Evolutionary conservation across 2,113 vertebrate genomes (phyloP), one percentile per base, ranked within the genome.

Genomic region (Triplophysa siluroides): DNA sequence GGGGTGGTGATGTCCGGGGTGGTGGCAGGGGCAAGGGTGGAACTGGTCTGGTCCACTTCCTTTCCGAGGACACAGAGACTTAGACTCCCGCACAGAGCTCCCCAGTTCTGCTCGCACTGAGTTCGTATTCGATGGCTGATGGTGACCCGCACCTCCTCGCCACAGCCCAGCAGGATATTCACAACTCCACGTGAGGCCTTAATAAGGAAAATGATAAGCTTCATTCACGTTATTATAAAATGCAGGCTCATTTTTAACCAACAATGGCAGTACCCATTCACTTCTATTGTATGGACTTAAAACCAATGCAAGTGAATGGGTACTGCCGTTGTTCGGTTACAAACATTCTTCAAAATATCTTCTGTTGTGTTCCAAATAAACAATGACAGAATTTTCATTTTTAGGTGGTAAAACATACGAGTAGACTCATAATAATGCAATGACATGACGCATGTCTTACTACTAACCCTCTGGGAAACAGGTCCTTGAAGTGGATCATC

Each of bases 401-500:
- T 29, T 29, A 29, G 29, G 29, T 4, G 29, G 45, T 50, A 14
- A 13, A 50, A 50, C 45, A 50, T 14, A 13, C 16, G 47, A 50
- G 13, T 50, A 50, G 47, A 50, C 4, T 50, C 14, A 4, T 16
- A 50, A 38, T 29, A 58, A 58, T 12, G 1, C 54, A 26, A 4
- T 43, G 2, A 16, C 10, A 45, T 69, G n/a, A 23, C 10, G 45
- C 1, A 3, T 24, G 18, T 24, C 71, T 76, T 0, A 82, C 47
- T 54, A 94, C 96, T 96, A 92, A 98, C 97, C 95, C 97, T 0
- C 94, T 94, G 62, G 94, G 94, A 86, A 98, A 95, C 81, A 99
- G 90, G 87, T 98, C 93, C 88, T 95, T 96, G 92, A 99, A 98
- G 86, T 96, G 95, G 84, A 99, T 96, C 95, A 99, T 96, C 90